Percentiles rank a stretch among this genome's conserved stretches.
These are phyloP conservation scores for Callyntrura guangdongensis DNA, from an alignment of 2,888 invertebrate genomes.

Conservation along the genomic window DNA sequence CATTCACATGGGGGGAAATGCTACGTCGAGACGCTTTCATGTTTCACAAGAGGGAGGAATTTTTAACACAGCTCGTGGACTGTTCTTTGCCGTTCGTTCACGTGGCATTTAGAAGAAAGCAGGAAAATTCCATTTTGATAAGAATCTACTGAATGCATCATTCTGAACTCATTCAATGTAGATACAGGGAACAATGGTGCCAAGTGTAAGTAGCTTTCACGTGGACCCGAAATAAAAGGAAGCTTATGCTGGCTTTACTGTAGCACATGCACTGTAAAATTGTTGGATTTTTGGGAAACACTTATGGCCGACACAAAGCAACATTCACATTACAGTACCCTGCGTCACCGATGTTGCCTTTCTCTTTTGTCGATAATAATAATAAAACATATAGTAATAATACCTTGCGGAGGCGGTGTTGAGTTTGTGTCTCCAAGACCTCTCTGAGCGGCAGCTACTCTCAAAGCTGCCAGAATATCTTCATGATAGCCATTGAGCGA, in stretches of 20 bases:
- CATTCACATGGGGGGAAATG: conserved; percentile 2
- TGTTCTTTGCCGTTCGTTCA: not conserved
- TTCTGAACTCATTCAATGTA: conserved; percentile 27
- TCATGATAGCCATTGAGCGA: conserved; percentile 97
- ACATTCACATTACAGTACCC: no score
- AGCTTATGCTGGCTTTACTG: conserved; percentile 21
- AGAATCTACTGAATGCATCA: conserved; percentile 50
- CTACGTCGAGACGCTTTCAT: not conserved
- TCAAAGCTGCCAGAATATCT: conserved; percentile 95
- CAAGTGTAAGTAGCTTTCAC: conserved; percentile 32
- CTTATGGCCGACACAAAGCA: no score
- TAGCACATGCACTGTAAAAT: conserved; percentile 7
- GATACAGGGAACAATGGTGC: conserved; percentile 12
- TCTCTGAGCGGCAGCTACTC: conserved; percentile 90
- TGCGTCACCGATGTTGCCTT: not conserved
- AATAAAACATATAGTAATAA: conserved; percentile 33
- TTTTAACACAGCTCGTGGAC: conserved; percentile 15
- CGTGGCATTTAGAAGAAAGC: not conserved
- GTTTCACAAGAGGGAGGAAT: conserved; percentile 11
- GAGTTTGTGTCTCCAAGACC: conserved; percentile 87
- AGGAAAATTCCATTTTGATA: conserved; percentile 61
- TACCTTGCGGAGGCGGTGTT: conserved; percentile 89
- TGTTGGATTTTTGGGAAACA: not conserved
- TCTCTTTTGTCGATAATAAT: not conserved
- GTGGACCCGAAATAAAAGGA: not conserved